phyloP scores from a whole-genome alignment of 2,113 vertebrate species.

The Misgurnus anguillicaudatus region DNA sequence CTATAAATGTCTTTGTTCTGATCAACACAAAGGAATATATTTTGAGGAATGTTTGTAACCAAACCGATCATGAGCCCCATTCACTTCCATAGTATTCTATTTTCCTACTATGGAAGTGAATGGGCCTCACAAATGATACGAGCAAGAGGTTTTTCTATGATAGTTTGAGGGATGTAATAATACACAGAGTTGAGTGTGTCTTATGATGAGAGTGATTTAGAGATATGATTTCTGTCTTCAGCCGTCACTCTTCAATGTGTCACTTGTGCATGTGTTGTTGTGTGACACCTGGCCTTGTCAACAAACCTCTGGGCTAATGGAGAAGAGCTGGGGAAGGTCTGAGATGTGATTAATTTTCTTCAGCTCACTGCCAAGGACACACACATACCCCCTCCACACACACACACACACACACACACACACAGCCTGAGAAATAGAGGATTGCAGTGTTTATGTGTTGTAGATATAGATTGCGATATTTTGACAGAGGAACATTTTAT shows the following conservation, averaged over 20 bases:
- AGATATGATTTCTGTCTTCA: not conserved
- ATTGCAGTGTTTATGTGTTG: not conserved
- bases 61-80: too few species aligned
- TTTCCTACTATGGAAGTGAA: too few species aligned
- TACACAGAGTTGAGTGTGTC: too few species aligned
- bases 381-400: not conserved
- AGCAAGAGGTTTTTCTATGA: not conserved
- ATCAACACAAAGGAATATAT: too few species aligned
- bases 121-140: not conserved
- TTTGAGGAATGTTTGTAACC: too few species aligned
- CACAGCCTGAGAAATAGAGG: not conserved
- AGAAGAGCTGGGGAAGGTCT: constrained; percentile 34
- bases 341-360: constrained; percentile 39
- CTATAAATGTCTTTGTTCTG: too few species aligned
- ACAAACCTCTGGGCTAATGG: constrained; percentile 34
- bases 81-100: too few species aligned
- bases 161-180: not conserved
- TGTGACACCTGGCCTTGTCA: constrained; percentile 45
- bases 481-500: too few species aligned
- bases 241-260: constrained; percentile 1
- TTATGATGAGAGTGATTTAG: not conserved
- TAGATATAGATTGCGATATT: too few species aligned
- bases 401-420: not conserved
- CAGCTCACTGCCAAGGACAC: constrained; percentile 34
- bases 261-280: not conserved